Percentiles rank a stretch among this genome's conserved stretches.
Evolutionary conservation across 2,113 vertebrate genomes (phyloP).

Genomic region (Oriolus oriolus): DNA sequence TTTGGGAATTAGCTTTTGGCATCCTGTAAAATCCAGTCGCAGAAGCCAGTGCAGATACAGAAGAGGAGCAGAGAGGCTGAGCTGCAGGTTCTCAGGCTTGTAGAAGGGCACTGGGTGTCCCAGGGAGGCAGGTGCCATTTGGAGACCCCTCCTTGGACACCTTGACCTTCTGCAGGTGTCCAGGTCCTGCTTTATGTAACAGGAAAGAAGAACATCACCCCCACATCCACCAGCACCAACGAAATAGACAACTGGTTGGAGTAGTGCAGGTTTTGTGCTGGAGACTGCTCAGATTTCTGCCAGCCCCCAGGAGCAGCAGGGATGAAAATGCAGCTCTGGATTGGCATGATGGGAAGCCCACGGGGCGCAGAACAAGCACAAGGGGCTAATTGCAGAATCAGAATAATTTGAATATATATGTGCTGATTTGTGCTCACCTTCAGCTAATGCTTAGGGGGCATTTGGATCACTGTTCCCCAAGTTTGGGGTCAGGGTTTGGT

Average conservation of each 20-base stretch:
- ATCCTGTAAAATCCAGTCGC: not conserved
- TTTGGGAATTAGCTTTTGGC: not conserved
- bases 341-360: constrained; percentile 7
- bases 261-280: not conserved
- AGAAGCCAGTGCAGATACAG: not conserved
- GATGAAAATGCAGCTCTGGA: constrained; percentile 26
- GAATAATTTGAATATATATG: constrained; percentile 6
- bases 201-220: not conserved
- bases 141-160: not conserved
- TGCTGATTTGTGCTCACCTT: constrained; percentile 32
- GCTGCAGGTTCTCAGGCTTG: not conserved
- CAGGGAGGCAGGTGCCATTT: not conserved
- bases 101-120: not conserved
- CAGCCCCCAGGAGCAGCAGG: constrained; percentile 11
- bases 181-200: not conserved
- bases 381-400: constrained; percentile 40
- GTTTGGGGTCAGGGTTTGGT: constrained; percentile 23
- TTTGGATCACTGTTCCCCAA: not conserved
- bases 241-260: not conserved
- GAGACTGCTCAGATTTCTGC: constrained; percentile 2
- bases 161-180: not conserved
- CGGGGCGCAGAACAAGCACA: not conserved
- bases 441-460: not conserved
- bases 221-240: not conserved
- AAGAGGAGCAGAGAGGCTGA: not conserved